Evolutionary conservation across 2,888 invertebrate species (phyloP).

Genomic region (Aplocera efformata): DNA sequence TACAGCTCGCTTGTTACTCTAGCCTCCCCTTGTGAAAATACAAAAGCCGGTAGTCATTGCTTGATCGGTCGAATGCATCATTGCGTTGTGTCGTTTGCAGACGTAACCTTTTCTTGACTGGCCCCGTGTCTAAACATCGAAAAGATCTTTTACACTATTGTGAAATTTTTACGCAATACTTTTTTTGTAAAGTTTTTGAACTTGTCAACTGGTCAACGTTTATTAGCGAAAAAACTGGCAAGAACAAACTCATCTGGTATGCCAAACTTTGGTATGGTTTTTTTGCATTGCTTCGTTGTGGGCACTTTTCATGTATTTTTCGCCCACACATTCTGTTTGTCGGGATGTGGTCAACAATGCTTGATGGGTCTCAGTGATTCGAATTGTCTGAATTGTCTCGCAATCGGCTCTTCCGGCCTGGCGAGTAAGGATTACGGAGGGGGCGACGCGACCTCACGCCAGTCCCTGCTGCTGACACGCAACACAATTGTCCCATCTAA

Average conservation of each 20-base stretch:
- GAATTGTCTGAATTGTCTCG: slow-evolving; percentile 76
- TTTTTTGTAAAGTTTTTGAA: slow-evolving; percentile 3
- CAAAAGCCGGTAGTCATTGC: slow-evolving; percentile 25
- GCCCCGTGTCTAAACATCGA: slow-evolving; percentile 26
- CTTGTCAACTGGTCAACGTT: not conserved
- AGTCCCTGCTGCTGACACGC: slow-evolving; percentile 31
- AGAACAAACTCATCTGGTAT: no score
- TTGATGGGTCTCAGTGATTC: slow-evolving; percentile 56
- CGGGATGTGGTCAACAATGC: slow-evolving; percentile 62
- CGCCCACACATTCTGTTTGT: slow-evolving; percentile 31
- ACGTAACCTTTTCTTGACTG: slow-evolving; percentile 26
- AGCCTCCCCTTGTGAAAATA: slow-evolving; percentile 25
- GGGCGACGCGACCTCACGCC: slow-evolving; percentile 31
- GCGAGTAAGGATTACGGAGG: slow-evolving; percentile 40
- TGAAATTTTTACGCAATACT: slow-evolving; percentile 16
- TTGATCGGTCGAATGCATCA: slow-evolving; percentile 19
- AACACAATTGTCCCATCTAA: slow-evolving; percentile 33
- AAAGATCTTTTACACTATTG: slow-evolving; percentile 8
- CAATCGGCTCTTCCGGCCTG: slow-evolving; percentile 67
- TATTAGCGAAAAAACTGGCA: no score
- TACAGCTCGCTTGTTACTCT: slow-evolving; percentile 30
- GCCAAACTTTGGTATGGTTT: not conserved
- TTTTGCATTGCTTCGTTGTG: slow-evolving; percentile 3
- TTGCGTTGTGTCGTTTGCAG: slow-evolving; percentile 22
- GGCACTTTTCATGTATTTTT: slow-evolving; percentile 34